Evolutionary conservation across 1,140 invertebrate genomes (phyloP).

Genomic region (Nomia melanderi): DNA sequence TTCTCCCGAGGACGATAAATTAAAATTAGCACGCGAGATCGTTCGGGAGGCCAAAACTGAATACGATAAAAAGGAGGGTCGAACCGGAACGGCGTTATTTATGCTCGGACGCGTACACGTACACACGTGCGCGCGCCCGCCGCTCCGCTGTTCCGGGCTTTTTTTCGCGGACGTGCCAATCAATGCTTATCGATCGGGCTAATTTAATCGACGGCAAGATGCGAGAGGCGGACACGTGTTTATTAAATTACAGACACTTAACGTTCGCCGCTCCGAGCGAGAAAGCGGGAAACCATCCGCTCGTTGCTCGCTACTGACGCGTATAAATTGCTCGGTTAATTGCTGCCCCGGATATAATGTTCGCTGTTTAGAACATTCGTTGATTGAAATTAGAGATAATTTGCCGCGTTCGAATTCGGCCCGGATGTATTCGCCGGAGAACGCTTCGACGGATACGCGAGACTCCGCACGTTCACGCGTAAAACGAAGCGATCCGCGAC

Average conservation of each 20-base stretch:
- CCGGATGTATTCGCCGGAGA: background rate
- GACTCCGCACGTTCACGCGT: too few relatives aligned
- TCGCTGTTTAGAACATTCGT: background rate
- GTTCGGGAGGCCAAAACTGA: constrained; percentile 37
- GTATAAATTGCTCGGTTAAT: background rate
- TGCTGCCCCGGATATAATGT: background rate
- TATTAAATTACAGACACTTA: constrained; percentile 21
- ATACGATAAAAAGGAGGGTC: constrained; percentile 33
- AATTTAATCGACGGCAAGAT: constrained; percentile 7
- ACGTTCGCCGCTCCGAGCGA: background rate
- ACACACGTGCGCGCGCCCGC: background rate
- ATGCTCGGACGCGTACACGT: constrained; percentile 3
- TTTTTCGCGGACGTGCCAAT: constrained; percentile 5
- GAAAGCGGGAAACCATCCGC: background rate
- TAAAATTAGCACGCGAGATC: constrained; percentile 52
- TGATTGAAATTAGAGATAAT: background rate
- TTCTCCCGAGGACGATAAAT: constrained; percentile 55
- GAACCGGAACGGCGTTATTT: constrained; percentile 22
- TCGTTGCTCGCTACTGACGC: background rate
- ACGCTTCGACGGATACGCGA: background rate
- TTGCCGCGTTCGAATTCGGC: background rate
- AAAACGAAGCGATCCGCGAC: too few relatives aligned
- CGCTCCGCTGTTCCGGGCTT: constrained; percentile 2
- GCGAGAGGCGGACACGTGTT: background rate
- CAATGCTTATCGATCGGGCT: constrained; percentile 29